Base-by-base conservation (phyloP, 1,140 invertebrate genomes). In the Stenopsyche tienmushanensis region DNA sequence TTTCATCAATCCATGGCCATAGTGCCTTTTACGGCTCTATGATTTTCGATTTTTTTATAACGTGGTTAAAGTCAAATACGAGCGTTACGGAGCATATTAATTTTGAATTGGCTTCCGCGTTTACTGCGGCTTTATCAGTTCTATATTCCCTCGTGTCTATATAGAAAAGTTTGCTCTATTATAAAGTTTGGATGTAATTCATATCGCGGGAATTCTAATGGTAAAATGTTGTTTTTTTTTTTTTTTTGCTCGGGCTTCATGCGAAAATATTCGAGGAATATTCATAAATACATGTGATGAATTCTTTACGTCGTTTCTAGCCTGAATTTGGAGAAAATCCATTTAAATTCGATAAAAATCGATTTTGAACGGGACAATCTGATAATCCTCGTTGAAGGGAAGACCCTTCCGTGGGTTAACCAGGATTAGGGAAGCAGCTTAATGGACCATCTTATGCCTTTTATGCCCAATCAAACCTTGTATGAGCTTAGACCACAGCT, bases 381-480 rank as follows among this genome's bases (percentile, higher is more conserved):
- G 57, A 60, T 60, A 60, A 60, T 60, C 64, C 64, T 50, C 44
- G 17, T 23, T 17, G 29, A 23, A 23, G 54, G 13, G 21, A 50
- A 47, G 55, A 65, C 52, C 49, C 54, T 55, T 65, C n/a, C 55
- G 29, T 41, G 52, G 64, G 63, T 65, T 58, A 58, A 54, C 52
- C 29, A 45, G 63, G 64, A 65, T 65, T 65, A 65, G 5, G 26
- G 55, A 24, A 25, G 26, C 45, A 47, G 49, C 34, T 65, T 65
- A 65, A 65, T 65, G 64, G 64, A 53, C 41, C 64, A 60, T 65
- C 64, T 59, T 65, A 23, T 65, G 64, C 45, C 64, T 52, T 65
- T 59, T 65, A 65, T 60, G 64, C 55, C 64, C 64, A 65, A 65
- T 65, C 64, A 53, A 65, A 65, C 55, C 45, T 39, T 24, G 45